phyloP scores from a whole-genome alignment of 2,888 invertebrate species.

The Polydrusus pterygomalis region DNA sequence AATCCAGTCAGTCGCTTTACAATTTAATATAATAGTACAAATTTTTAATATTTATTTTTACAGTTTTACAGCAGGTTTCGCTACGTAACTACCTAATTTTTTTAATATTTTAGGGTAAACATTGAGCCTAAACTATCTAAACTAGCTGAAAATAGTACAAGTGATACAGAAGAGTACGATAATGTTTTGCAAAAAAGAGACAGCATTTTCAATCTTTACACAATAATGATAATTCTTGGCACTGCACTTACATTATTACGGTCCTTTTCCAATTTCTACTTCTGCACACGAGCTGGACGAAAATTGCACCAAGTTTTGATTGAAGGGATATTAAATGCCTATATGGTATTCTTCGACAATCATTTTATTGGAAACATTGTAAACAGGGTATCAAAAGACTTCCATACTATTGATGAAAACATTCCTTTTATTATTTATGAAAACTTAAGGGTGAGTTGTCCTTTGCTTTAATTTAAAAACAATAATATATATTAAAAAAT shows the following conservation, averaged over 20 bases:
- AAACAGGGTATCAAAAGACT: slow-evolving; percentile 81
- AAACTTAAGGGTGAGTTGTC: slow-evolving; percentile 57
- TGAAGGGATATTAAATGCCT: slow-evolving; percentile 73
- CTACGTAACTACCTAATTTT: too few species aligned
- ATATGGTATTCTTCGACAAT: slow-evolving; percentile 66
- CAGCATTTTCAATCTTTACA: slow-evolving; percentile 55
- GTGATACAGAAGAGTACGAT: slow-evolving; percentile 53
- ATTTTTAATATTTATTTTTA: too few species aligned
- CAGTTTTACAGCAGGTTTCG: too few species aligned
- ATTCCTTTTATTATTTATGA: slow-evolving; percentile 61
- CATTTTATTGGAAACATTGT: slow-evolving; percentile 68
- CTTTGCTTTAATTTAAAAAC: too few species aligned
- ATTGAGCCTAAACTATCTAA: slow-evolving; percentile 54
- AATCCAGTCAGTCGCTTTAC: too few species aligned
- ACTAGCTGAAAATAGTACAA: slow-evolving; percentile 49
- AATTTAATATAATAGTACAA: too few species aligned
- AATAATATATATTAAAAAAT: too few species aligned
- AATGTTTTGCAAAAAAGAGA: slow-evolving; percentile 44
- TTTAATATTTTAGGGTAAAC: slow-evolving; percentile 58
- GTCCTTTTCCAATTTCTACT: slow-evolving; percentile 59
- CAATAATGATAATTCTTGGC: slow-evolving; percentile 48
- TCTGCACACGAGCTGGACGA: slow-evolving; percentile 59
- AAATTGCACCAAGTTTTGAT: slow-evolving; percentile 79
- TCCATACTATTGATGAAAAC: slow-evolving; percentile 80
- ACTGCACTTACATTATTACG: slow-evolving; percentile 53